Evolutionary conservation across 2,888 invertebrate species (phyloP), one percentile per base, ranked within the genome.

Genomic region (Loripinus fragilis): DNA sequence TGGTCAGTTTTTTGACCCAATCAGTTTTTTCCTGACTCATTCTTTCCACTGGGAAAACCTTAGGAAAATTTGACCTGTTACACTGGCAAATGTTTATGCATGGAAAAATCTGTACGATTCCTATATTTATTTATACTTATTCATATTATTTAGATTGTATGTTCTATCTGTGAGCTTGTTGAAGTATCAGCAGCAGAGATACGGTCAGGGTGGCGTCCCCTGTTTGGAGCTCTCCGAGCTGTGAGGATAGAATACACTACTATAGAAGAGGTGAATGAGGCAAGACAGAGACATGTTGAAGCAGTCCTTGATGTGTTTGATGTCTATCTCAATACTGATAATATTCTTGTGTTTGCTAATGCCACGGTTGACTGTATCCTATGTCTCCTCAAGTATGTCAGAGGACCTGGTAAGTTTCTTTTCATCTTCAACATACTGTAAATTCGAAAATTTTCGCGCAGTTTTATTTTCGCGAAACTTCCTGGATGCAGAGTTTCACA

Each of bases 111-210:
- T n/a, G n/a, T n/a, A n/a, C n/a, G n/a, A n/a, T n/a, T n/a, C n/a
- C n/a, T n/a, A n/a, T n/a, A n/a, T n/a, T n/a, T n/a, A n/a, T n/a
- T n/a, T n/a, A n/a, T n/a, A n/a, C n/a, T n/a, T n/a, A n/a, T n/a
- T n/a, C 38, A 12, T 23, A 28, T 41, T n/a, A 41, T 70, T 74
- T 25, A 97, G 96, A 98, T 99, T 88, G 97, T 99, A 64, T 97
- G 97, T 73, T 98, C 98, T 88, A 96, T 99, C 67, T 98, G 98
- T 93, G 98, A 98, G 94, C 97, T 99, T 89, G 98, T 99, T 0
- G 98, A 98, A 94, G 97, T 97, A 0, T 98, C 97, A 93, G 95
- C 97, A 88, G 96, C 97, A 79, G 98, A 98, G 94, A 98, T 99
- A 55, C 96, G 97, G 86, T 98, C 98, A 0, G 99, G 99, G 0